A percentile compares a stretch with the other conserved stretches of the same genome.
Conservation (phyloP, 2,797 vertebrate genomes). For the Halcyon badia region DNA sequence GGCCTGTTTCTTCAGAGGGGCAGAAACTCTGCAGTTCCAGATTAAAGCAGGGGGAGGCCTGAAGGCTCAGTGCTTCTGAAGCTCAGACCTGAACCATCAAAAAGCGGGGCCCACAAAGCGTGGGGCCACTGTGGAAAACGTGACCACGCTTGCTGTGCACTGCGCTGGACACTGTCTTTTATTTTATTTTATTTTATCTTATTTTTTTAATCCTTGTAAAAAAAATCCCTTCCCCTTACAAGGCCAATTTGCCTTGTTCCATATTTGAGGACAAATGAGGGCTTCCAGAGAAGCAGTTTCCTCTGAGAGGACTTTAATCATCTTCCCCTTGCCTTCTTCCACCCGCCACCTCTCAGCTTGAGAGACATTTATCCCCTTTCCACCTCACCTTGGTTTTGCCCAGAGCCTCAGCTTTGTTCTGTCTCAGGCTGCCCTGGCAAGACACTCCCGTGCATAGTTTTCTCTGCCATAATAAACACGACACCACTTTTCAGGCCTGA, state of each 20-base stretch:
- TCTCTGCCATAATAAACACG: background rate
- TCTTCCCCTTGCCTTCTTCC: background rate
- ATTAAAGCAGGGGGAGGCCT: constrained; percentile 49
- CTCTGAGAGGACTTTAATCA: background rate
- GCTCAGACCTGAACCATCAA: background rate
- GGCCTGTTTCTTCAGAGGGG: background rate
- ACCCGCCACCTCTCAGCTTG: background rate
- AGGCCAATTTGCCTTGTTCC: background rate
- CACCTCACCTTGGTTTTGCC: background rate
- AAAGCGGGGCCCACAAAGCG: background rate
- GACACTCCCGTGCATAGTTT: background rate
- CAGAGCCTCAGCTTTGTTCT: background rate
- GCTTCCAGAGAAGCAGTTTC: background rate
- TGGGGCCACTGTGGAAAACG: fast-evolving
- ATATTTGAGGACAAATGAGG: background rate
- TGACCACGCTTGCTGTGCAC: background rate
- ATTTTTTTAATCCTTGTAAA: background rate
- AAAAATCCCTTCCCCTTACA: background rate
- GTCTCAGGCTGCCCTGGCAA: background rate
- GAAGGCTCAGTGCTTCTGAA: constrained; percentile 5
- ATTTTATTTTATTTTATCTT: no score
- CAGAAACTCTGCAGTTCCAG: constrained; percentile 47
- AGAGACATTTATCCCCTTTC: background rate
- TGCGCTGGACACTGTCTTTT: background rate
- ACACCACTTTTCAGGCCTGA: background rate